These are phyloP conservation scores for Hydropsyche tenuis DNA, from an alignment of 1,140 invertebrate genomes.

Conservation along the genomic window DNA sequence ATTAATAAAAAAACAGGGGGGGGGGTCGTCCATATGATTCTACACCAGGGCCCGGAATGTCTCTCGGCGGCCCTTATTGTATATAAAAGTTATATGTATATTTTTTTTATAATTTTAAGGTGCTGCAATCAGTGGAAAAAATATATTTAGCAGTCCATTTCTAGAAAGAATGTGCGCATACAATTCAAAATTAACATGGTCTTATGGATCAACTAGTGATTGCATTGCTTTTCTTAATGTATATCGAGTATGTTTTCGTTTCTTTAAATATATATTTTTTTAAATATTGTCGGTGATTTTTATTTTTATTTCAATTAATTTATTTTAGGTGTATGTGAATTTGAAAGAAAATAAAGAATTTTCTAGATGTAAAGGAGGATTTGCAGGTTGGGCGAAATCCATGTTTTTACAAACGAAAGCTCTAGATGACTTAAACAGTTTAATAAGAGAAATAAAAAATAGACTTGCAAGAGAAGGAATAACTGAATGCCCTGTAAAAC, in stretches of 20 bases:
- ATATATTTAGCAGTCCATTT: constrained; percentile 80
- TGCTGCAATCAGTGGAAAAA: constrained; percentile 81
- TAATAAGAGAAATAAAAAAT: constrained; percentile 72
- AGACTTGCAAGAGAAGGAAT: constrained; percentile 68
- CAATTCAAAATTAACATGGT: constrained; percentile 80
- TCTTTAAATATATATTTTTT: constrained; percentile 41
- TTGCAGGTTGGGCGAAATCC: constrained; percentile 73
- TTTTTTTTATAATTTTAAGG: constrained; percentile 57
- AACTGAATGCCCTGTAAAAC: constrained; percentile 51
- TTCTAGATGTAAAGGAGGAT: constrained; percentile 51
- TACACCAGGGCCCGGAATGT: no score
- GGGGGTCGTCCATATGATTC: no score
- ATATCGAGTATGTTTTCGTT: constrained; percentile 68
- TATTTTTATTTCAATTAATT: constrained; percentile 19
- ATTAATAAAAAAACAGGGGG: no score
- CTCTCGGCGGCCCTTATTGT: no score
- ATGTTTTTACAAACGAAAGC: constrained; percentile 77
- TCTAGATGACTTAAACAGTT: constrained; percentile 74
- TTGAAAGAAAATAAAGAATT: constrained; percentile 18
- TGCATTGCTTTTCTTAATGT: constrained; percentile 82
- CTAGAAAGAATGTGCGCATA: constrained; percentile 75
- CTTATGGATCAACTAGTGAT: constrained; percentile 84
- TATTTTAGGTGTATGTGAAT: constrained; percentile 36
- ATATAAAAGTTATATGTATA: background rate
- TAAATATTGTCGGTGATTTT: constrained; percentile 20